Evolutionary conservation across 1,140 invertebrate genomes (phyloP).

Genomic region (Drosophila seguyi): DNA sequence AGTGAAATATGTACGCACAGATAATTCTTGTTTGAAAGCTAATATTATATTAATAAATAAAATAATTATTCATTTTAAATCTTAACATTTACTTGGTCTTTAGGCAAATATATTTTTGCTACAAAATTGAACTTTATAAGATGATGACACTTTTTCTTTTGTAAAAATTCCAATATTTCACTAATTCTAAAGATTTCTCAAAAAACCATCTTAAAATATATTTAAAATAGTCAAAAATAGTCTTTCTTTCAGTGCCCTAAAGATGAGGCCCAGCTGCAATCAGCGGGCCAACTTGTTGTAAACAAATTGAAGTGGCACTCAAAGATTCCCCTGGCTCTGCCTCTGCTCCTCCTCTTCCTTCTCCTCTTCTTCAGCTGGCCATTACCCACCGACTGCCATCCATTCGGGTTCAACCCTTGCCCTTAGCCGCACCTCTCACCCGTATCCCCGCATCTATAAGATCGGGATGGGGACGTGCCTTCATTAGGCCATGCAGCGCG

Average conservation of each 20-base stretch:
- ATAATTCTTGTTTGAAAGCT: too few species aligned
- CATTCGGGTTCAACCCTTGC: slow-evolving; percentile 49
- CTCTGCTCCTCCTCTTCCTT: slow-evolving; percentile 3
- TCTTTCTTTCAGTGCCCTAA: slow-evolving; percentile 9
- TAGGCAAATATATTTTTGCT: too few species aligned
- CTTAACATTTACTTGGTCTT: too few species aligned
- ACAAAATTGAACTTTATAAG: too few species aligned
- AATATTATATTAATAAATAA: too few species aligned
- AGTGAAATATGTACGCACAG: too few species aligned
- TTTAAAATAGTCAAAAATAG: not conserved
- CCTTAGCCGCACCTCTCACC: slow-evolving; percentile 21
- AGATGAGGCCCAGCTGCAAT: slow-evolving; percentile 47
- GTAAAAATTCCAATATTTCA: not conserved
- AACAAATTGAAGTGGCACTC: slow-evolving; percentile 74
- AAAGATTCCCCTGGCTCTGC: slow-evolving; percentile 13
- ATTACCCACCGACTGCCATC: slow-evolving; percentile 66
- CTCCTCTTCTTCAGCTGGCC: slow-evolving; percentile 14
- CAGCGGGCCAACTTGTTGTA: slow-evolving; percentile 68
- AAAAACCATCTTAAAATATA: not conserved
- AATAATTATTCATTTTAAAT: too few species aligned
- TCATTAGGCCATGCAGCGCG: slow-evolving; percentile 67
- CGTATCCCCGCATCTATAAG: slow-evolving; percentile 11
- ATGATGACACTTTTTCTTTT: too few species aligned
- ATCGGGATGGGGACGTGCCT: slow-evolving; percentile 59
- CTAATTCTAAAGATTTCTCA: not conserved